Evolutionary conservation across 2,797 vertebrate genomes (phyloP), one percentile per base, ranked within the genome.

Genomic region (Hippopotamyrus pictus): DNA sequence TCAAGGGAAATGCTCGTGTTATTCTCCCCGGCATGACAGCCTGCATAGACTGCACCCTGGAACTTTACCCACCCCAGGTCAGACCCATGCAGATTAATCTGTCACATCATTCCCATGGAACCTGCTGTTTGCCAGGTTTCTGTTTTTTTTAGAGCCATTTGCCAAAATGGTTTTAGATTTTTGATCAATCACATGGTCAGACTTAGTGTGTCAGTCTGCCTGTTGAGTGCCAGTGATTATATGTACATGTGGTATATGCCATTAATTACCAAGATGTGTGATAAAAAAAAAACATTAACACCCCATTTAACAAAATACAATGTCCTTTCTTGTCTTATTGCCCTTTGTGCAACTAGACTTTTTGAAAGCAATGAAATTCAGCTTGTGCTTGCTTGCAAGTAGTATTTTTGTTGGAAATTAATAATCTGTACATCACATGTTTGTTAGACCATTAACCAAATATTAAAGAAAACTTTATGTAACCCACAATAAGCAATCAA

Each of bases 1-100:
- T 99, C 94, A 99, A 99, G 95, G 98, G 98, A 89, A 99, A 98
- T 0, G 96, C 97, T 33, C 96, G 98, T 0, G 98, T 99, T 88
- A 97, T 99, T 90, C 95, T 99, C 33, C 98, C 98, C 0, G 98
- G 98, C 89, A 99, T 99, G 98, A 98, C 97, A 0, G 98, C 98
- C 0, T 99, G 98, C 93, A 96, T 99, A 86, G 98, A 99, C 86
- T 99, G 98, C 91, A 99, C 98, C 0, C 94, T 99, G 88, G 97
- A 98, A 90, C 96, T 99, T 82, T 99, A 99, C 92, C 98, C 98
- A 1, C 98, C 98, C 9, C 98, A 99, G 98, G 98, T 98, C 19
- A 19, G 25, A 59, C 84, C 14, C 79, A 29, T 22, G 19, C 25
- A n/a, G 6, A 6, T 57, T 37, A 54, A 25, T 73, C 79, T 25